Base-by-base conservation (phyloP, 1,140 invertebrate genomes). In the Akabosia matsudoensis region DNA sequence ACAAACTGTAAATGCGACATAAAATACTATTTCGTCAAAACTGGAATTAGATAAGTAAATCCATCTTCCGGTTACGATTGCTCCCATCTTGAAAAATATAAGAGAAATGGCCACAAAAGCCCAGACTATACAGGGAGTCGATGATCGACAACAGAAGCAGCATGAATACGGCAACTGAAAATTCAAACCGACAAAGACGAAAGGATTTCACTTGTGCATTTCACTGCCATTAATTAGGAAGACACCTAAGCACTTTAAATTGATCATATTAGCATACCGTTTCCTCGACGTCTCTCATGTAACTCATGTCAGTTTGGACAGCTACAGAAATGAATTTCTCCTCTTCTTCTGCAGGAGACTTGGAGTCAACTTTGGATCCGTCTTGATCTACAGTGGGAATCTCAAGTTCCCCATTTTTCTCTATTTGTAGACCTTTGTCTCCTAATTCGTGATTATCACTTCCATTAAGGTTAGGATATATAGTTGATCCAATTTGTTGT, bases 21-120 rank as follows among this genome's bases (percentile, higher is more conserved):
- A 77, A 70, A 77, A 77, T 0, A 73, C 76, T 26, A 77, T 31
- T 70, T 77, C 76, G 24, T 77, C 76, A 33, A 74, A 74, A 1
- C 30, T 30, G 0, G 72, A 70, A 14, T 74, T 52, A 30, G 61
- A 74, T 26, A 77, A 72, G 22, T 77, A 77, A 33, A 77, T 77
- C 76, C 76, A 77, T 26, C 76, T 3, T 54, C 76, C 76, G n/a
- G 76, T 77, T 0, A 77, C 76, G 34, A 77, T 74, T n/a, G 76
- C 73, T 70, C 76, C 76, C 76, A 77, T 74, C 74, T 77, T 77
- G 24, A 77, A 77, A 24, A 74, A 77, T 18, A 77, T 33, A 18
- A 77, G 33, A 1, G 76, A 74, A 16, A 73, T 70, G 33, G 54
- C 76, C 33, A 77, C 64, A 70, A 77, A 77, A 7, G 73, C 67